Conservation (phyloP, 2,113 vertebrate species). For the Polypterus bichir region DNA sequence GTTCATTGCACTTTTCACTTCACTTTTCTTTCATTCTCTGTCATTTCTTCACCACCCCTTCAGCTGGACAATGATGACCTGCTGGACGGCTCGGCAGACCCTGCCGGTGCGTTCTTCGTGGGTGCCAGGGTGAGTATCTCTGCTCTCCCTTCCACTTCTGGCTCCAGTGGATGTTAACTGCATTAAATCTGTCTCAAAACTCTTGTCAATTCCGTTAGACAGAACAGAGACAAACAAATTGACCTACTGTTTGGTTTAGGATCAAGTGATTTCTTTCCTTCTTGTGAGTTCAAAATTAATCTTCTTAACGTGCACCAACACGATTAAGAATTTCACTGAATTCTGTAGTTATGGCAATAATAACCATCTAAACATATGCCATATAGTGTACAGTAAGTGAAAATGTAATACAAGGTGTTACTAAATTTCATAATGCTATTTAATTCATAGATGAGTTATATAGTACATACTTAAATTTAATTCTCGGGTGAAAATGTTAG, state of each 20-base stretch:
- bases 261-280: neutral
- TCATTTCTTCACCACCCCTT: slow-evolving; percentile 28
- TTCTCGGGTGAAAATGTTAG: no score
- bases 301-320: neutral
- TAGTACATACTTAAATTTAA: no score
- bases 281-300: neutral
- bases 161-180: neutral
- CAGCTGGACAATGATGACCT: slow-evolving; percentile 81
- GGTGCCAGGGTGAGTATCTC: slow-evolving; percentile 69
- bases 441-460: no score
- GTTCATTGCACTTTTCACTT: neutral
- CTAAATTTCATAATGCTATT: no score
- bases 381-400: no score
- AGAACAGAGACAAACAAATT: neutral
- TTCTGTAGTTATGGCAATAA: no score
- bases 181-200: slow-evolving; percentile 21
- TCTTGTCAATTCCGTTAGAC: neutral
- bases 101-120: slow-evolving; percentile 80
- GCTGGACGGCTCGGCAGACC: slow-evolving; percentile 78
- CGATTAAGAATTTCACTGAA: no score
- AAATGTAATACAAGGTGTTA: no score
- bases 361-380: no score
- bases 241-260: neutral
- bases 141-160: slow-evolving; percentile 30
- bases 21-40: slow-evolving; percentile 27